Base-by-base conservation (phyloP, 1,140 invertebrate genomes). In the Zophobas morio region DNA sequence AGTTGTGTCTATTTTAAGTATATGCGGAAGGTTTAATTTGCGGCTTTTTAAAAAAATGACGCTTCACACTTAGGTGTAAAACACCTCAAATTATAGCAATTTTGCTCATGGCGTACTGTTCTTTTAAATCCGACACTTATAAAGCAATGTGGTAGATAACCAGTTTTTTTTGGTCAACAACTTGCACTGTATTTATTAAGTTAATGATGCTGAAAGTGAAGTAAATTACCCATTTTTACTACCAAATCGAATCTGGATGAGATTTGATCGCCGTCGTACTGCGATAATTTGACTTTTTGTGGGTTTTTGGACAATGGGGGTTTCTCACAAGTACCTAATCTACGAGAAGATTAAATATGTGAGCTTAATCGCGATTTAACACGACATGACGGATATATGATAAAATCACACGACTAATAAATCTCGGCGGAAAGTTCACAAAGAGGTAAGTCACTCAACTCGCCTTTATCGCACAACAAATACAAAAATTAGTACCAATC, bases 181-280 rank as follows among this genome's bases (percentile, higher is more conserved):
- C 56, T 66, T 40, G n/a, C 6, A 42, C 37, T n/a, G 60, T 42
- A 40, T 66, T 66, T 40, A 66, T 66, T 66, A 66, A 66, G n/a
- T 37, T 66, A 66, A 66, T 66, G 60, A 66, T 20, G 20, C 39
- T 42, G 37, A 51, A 51, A 51, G 49, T 20, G 49, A 51, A 51
- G 49, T 51, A 51, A 51, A 51, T 51, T 51, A 6, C 4, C 2
- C 20, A 66, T 66, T 66, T 66, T 66, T 66, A 66, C 37, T 33
- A 66, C n/a, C 60, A 66, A 42, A 66, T 36, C 56, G 60, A 66
- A 40, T 40, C 60, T 37, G 42, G 39, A 60, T 20, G 60, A 20
- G 20, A 20, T n/a, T 66, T 36, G 35, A 39, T 66, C 35, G 60
- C n/a, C 4, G 33, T 66, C 39, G 6, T 32, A 40, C n/a, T 40